Evolutionary conservation across 2,113 vertebrate species (phyloP), one percentile per base, ranked within the genome.

Genomic region (Hippolais icterina): DNA sequence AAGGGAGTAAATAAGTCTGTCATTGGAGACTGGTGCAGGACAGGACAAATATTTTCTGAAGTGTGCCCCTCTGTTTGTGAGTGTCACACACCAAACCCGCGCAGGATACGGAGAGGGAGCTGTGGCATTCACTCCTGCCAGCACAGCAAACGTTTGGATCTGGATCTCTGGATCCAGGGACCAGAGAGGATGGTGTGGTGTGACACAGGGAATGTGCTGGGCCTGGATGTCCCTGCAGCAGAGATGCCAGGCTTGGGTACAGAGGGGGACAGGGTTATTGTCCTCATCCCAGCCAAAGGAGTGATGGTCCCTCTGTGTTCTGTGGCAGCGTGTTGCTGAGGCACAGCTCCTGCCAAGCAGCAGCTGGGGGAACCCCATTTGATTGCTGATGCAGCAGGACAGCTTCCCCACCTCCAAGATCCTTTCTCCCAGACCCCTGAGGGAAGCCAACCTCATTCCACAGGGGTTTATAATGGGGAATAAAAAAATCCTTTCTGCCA

Each of bases 211-310:
- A 31, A 9, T 2, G 42, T 17, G 12, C 61, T 60, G 31, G 28
- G 35, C 33, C 18, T n/a, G n/a, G 18, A 1, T 17, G 69, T 64
- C 44, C 74, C 77, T 22, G 10, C 0, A 54, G 15, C 0, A 0
- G 1, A 61, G 42, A 11, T 0, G 0, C 1, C 4, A 10, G 39
- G 3, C 37, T 68, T 46, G 70, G 29, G 9, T 11, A 1, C 2
- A 0, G 66, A 63, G 50, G 1, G 12, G 37, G 20, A 28, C 1
- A 1, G 16, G 7, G 7, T 64, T 10, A 1, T 57, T 80, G 33
- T 44, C 64, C 25, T 86, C n/a, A 20, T 22, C 37, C 17, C 5
- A 20, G n/a, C 16, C 8, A 16, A 4, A 41, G 1, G n/a, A 37
- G 29, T 0, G 21, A 41, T 10, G 52, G 21, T 72, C n/a, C 14